Evolutionary conservation across 2,113 vertebrate species (phyloP).

Genomic region (Halichoeres trimaculatus): DNA sequence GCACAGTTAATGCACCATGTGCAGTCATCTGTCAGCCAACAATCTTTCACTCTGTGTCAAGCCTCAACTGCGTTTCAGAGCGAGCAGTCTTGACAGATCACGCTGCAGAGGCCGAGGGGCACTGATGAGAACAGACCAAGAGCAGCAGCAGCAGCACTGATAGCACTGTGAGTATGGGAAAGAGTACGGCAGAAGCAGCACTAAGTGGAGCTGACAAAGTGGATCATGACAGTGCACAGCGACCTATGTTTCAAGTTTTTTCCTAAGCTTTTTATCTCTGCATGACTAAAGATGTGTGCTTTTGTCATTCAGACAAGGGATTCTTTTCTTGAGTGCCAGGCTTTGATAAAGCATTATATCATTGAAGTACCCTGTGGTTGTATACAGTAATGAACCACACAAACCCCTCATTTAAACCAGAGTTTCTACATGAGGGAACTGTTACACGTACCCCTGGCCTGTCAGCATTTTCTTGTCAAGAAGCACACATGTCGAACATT

Average conservation of each 20-base stretch:
- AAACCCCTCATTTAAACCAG: too few relatives aligned
- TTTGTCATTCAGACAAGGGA: neutral
- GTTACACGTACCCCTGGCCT: neutral
- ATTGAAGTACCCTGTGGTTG: too few relatives aligned
- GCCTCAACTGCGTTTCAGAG: conserved; percentile 30
- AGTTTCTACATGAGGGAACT: too few relatives aligned
- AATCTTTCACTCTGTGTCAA: conserved; percentile 41
- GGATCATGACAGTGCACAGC: conserved; percentile 31
- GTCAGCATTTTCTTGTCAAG: neutral
- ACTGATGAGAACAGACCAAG: conserved; percentile 72
- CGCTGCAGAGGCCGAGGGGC: conserved; percentile 43
- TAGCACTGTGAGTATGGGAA: conserved; percentile 59
- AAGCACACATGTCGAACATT: neutral
- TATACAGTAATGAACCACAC: too few relatives aligned
- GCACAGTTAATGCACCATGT: conserved; percentile 34
- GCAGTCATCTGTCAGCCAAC: conserved; percentile 40
- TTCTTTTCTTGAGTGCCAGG: neutral
- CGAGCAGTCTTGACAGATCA: conserved; percentile 59
- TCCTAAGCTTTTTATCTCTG: conserved; percentile 20
- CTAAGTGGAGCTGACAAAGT: conserved; percentile 55
- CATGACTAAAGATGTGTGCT: neutral
- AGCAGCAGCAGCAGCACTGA: conserved; percentile 51
- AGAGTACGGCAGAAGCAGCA: conserved; percentile 45
- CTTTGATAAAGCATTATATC: too few relatives aligned
- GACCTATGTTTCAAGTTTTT: conserved; percentile 12